These are phyloP conservation scores for Neolamprologus caudopunctatus DNA, from an alignment of 2,113 vertebrate genomes.

Conservation along the genomic window DNA sequence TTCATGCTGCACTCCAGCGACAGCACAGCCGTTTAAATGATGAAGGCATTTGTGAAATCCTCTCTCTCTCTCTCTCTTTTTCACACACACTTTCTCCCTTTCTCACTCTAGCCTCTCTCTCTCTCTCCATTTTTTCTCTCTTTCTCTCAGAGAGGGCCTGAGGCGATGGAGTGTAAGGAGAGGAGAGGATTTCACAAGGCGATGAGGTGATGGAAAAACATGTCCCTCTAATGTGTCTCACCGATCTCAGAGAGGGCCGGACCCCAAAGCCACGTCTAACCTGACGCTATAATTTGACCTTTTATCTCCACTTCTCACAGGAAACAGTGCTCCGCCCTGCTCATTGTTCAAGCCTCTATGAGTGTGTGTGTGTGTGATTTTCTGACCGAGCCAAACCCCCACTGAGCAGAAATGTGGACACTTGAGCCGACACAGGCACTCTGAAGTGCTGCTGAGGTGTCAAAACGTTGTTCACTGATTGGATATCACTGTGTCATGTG, in stretches of 20 bases:
- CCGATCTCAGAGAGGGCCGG: slow-evolving; percentile 13
- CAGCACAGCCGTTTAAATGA: slow-evolving; percentile 74
- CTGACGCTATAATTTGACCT: slow-evolving; percentile 57
- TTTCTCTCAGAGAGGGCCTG: slow-evolving; percentile 40
- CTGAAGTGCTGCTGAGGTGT: slow-evolving; percentile 58
- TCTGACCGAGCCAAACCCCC: not conserved
- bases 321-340: slow-evolving; percentile 32
- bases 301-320: slow-evolving; percentile 53
- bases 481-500: slow-evolving; percentile 53
- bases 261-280: slow-evolving; percentile 46
- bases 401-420: slow-evolving; percentile 44
- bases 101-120: slow-evolving; percentile 33
- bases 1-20: slow-evolving; percentile 69
- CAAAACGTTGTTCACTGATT: slow-evolving; percentile 48
- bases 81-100: slow-evolving; percentile 12
- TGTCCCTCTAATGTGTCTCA: slow-evolving; percentile 56
- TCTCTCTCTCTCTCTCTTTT: slow-evolving; percentile 25
- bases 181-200: slow-evolving; percentile 55
- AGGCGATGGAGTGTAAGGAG: slow-evolving; percentile 54
- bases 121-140: slow-evolving; percentile 9
- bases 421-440: slow-evolving; percentile 41
- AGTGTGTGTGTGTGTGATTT: not conserved
- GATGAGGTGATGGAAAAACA: slow-evolving; percentile 54
- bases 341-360: not conserved
- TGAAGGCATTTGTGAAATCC: slow-evolving; percentile 71